A percentile compares a stretch with the other conserved stretches of the same genome.
Conservation (phyloP, 2,888 invertebrate species). For the Chrysotoxum bicinctum region DNA sequence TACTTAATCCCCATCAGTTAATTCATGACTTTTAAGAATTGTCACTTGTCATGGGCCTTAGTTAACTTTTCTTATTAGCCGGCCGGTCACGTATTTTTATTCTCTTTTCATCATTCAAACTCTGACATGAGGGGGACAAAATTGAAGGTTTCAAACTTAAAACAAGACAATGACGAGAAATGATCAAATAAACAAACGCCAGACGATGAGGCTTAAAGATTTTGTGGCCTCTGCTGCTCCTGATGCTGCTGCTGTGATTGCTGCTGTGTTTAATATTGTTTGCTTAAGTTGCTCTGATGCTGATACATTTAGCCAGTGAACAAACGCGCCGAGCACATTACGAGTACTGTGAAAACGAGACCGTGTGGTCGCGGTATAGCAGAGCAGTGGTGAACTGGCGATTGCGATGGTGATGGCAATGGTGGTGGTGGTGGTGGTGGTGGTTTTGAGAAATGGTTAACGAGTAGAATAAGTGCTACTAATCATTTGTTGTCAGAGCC, state of each 20-base stretch:
- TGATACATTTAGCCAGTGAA: conserved; percentile 21
- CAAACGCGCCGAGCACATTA: conserved; percentile 15
- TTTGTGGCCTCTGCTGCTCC: neutral
- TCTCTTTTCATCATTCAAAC: conserved; percentile 15
- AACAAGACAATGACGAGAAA: conserved; percentile 53
- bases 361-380: neutral
- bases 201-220: conserved; percentile 18
- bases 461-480: conserved; percentile 55
- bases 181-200: conserved; percentile 46
- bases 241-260: neutral
- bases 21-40: neutral
- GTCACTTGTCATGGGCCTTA: neutral
- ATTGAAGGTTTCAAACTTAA: conserved; percentile 13
- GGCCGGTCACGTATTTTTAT: neutral
- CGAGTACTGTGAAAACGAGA: neutral
- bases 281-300: conserved; percentile 6
- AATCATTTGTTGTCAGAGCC: conserved; percentile 53
- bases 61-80: neutral
- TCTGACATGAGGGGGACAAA: conserved; percentile 11
- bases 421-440: neutral
- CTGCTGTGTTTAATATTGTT: conserved; percentile 10
- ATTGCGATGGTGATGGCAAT: neutral
- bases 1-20: no score
- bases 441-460: conserved; percentile 48
- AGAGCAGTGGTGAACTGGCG: neutral